Percentiles rank a stretch among this genome's conserved stretches.
phyloP scores from a whole-genome alignment of 1,140 invertebrate species.

The Yoshiicerus persimilis region DNA sequence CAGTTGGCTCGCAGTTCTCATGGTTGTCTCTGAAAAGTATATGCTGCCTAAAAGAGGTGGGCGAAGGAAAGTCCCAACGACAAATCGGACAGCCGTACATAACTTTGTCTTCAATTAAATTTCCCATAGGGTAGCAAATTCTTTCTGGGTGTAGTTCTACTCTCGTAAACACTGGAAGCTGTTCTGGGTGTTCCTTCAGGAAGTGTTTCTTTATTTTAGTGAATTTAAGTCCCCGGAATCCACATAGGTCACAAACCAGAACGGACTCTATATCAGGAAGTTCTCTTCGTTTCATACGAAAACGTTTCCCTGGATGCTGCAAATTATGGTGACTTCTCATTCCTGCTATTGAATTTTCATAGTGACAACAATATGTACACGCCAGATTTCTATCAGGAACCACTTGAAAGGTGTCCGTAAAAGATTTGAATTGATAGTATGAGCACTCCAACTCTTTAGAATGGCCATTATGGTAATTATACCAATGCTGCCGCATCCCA shows the following conservation, averaged over 20 bases:
- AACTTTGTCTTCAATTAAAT: slow-evolving; percentile 23
- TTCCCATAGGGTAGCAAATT: neutral
- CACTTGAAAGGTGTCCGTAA: neutral
- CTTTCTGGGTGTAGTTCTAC: neutral
- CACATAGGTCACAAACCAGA: slow-evolving; percentile 25
- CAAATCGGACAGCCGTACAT: neutral
- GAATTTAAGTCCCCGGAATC: neutral
- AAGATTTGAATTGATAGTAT: slow-evolving; percentile 25
- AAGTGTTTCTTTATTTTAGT: slow-evolving; percentile 24
- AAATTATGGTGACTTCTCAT: slow-evolving; percentile 28
- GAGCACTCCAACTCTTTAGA: neutral
- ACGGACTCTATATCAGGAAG: neutral
- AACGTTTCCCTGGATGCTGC: slow-evolving; percentile 28
- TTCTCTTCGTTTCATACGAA: neutral
- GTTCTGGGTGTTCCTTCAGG: slow-evolving; percentile 12
- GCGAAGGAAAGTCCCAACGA: neutral
- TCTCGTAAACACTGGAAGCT: neutral
- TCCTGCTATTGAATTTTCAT: neutral
- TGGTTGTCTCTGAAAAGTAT: neutral
- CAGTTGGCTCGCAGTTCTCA: neutral
- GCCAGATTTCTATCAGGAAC: neutral
- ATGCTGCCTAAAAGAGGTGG: neutral
- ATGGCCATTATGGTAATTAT: neutral
- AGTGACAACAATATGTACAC: slow-evolving; percentile 26
- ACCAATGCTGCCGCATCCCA: slow-evolving; percentile 29